These are phyloP conservation scores for Trichopria drosophilae DNA, from an alignment of 2,888 invertebrate species.

Conservation along the genomic window DNA sequence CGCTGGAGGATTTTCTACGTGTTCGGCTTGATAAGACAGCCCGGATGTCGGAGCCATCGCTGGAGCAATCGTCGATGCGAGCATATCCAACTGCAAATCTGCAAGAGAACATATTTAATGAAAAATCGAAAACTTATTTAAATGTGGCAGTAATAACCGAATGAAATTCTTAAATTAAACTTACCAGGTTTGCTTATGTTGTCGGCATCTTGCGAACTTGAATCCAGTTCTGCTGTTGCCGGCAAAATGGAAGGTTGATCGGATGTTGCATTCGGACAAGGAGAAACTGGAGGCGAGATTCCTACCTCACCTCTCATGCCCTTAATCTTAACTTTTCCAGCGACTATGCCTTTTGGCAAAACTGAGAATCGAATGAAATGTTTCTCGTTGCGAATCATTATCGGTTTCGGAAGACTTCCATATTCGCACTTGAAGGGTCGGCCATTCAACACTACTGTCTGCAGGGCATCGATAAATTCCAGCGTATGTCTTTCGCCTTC, in stretches of 20 bases:
- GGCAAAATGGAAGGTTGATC: background rate
- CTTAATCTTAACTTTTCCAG: constrained; percentile 71
- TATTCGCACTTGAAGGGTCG: constrained; percentile 78
- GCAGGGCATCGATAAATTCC: constrained; percentile 77
- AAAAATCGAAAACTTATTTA: background rate
- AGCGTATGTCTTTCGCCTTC: constrained; percentile 74
- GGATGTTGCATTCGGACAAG: background rate
- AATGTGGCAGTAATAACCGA: background rate
- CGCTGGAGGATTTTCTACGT: constrained; percentile 23
- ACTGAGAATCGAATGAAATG: constrained; percentile 81
- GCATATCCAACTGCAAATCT: constrained; percentile 63
- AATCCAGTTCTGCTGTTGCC: constrained; percentile 42
- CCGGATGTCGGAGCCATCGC: constrained; percentile 33
- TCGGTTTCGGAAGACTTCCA: constrained; percentile 81
- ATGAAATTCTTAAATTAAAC: background rate
- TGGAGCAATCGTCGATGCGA: constrained; percentile 45
- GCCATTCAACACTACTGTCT: constrained; percentile 78
- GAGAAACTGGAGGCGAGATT: constrained; percentile 25
- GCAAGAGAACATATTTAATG: constrained; percentile 22
- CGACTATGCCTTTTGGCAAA: constrained; percentile 72
- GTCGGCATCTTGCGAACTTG: constrained; percentile 50
- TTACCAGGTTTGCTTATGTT: constrained; percentile 45
- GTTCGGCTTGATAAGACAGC: constrained; percentile 30
- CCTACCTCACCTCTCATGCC: constrained; percentile 70
- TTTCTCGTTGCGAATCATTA: constrained; percentile 73